phyloP scores from a whole-genome alignment of 2,888 invertebrate species.

The Chloromyia formosa region DNA sequence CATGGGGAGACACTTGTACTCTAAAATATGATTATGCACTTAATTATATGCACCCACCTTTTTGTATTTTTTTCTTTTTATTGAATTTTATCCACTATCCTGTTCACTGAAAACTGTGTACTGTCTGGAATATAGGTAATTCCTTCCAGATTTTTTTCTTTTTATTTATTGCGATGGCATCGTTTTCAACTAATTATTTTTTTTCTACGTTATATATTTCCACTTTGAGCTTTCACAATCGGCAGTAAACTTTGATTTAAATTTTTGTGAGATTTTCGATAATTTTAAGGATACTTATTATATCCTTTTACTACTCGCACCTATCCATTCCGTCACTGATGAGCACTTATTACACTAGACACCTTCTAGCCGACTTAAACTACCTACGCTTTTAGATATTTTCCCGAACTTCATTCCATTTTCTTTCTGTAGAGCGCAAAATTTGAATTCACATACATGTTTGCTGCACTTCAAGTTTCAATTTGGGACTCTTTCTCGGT shows the following conservation, averaged over 20 bases:
- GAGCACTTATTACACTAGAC: neutral
- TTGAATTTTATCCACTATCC: neutral
- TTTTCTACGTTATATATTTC: constrained; percentile 17
- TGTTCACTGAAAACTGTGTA: constrained; percentile 1
- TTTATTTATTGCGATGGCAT: neutral
- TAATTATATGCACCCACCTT: constrained; percentile 36
- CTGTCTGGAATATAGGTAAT: neutral
- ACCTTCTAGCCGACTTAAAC: neutral
- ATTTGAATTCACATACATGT: constrained; percentile 26
- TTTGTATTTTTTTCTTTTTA: constrained; percentile 1
- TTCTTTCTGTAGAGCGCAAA: constrained; percentile 25
- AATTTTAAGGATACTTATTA: neutral
- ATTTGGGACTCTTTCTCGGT: neutral
- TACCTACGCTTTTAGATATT: neutral
- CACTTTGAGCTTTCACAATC: constrained; percentile 35
- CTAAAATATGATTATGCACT: neutral
- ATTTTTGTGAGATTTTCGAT: constrained; percentile 1
- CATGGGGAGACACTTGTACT: too few relatives aligned
- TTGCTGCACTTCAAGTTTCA: constrained; percentile 24
- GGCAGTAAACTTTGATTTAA: constrained; percentile 19
- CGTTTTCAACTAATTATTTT: constrained; percentile 26
- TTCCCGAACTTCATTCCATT: neutral
- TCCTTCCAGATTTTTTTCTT: constrained; percentile 1
- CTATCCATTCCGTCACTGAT: constrained; percentile 11
- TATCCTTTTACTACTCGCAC: constrained; percentile 19